Evolutionary conservation across 1,140 invertebrate genomes (phyloP), one percentile per base, ranked within the genome.

Genomic region (Eubasilissa regina): DNA sequence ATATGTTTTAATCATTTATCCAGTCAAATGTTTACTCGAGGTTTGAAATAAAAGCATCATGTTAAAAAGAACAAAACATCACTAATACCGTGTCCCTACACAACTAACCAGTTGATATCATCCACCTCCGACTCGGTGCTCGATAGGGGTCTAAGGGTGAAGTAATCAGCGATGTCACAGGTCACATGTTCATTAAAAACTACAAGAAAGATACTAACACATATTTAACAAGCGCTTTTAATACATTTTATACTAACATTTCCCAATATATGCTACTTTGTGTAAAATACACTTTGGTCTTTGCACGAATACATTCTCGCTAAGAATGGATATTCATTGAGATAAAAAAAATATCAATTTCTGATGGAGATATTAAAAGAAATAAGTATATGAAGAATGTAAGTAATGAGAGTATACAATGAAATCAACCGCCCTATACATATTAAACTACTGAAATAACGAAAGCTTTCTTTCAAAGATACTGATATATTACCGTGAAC

Each of bases 231-330:
- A 78, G 74, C 58, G 47, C 43, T 51, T 48, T 51, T 72, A 72
- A 72, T 73, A 78, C 48, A 77, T 64, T 78, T 74, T 78, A 77
- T 73, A 60, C 78, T 80, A 80, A 75, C 64, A 58, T 80, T 75
- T 75, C 73, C 78, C 66, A 81, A 78, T 77, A 77, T 53, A 78
- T 66, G 70, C 80, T 81, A 81, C 75, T 78, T 77, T 82, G 77
- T 79, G 77, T 78, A 75, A 78, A 21, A 77, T 73, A 82, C 81
- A 82, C 81, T 82, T 82, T 82, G 81, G 81, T 82, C 81, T 82
- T 79, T 79, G 74, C 77, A 68, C 58, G 55, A 79, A 77, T 72
- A 76, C 72, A 76, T 74, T 60, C 78, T 77, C 35, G 43, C 43
- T n/a, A 55, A 56, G 53, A 74, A 74, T 74, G 70, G 25, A 51